A percentile compares a stretch with the other conserved stretches of the same genome.
Conservation (phyloP, 2,797 vertebrate species). For the Microhierax caerulescens region DNA sequence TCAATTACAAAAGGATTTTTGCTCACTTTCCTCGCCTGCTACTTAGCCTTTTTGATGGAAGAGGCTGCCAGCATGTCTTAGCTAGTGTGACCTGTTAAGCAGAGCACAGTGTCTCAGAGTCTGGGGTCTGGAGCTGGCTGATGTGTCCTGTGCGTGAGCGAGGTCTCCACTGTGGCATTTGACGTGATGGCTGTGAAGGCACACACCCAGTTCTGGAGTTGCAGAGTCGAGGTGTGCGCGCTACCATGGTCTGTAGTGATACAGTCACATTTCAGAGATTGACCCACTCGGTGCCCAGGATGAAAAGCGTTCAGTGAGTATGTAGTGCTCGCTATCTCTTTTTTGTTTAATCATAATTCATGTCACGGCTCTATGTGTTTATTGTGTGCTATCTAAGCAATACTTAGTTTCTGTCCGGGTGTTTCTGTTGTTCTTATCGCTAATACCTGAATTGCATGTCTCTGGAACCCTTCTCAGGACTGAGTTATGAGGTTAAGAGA, state of each 20-base stretch:
- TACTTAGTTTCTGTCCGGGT: not conserved
- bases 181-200: not conserved
- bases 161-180: not conserved
- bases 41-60: not conserved
- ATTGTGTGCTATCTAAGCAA: not conserved
- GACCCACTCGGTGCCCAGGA: not conserved
- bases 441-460: not conserved
- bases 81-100: not conserved
- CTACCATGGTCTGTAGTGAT: not conserved
- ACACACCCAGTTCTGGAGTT: rapidly evolving
- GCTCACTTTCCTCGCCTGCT: not conserved
- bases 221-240: not conserved
- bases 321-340: rapidly evolving
- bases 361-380: rapidly evolving
- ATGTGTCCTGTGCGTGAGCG: not conserved
- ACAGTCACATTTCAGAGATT: not conserved
- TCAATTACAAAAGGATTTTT: not conserved
- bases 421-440: not conserved
- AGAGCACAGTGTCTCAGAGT: not conserved
- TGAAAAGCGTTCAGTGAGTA: not conserved
- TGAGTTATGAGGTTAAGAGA: not conserved
- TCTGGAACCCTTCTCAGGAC: not conserved
- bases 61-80: not conserved
- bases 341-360: not conserved
- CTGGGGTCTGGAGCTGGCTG: not conserved